phyloP scores from a whole-genome alignment of 2,888 invertebrate species.

The Gerris lacustris region DNA sequence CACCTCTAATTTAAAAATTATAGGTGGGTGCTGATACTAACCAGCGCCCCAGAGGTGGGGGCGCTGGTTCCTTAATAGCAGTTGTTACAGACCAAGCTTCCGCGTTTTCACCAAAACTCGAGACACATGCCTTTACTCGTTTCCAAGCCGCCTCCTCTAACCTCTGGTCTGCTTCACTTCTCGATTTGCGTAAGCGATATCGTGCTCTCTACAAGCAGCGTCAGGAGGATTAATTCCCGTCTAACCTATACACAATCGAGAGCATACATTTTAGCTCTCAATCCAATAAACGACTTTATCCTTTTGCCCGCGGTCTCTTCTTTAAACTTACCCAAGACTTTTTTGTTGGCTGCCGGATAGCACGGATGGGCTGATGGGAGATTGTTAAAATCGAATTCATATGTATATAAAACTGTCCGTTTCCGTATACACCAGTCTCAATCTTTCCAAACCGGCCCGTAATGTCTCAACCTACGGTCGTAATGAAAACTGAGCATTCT shows the following conservation, averaged over 20 bases:
- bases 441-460: conserved; percentile 18
- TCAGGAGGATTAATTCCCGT: conserved; percentile 33
- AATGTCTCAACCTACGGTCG: conserved; percentile 26
- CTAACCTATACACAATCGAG: conserved; percentile 31
- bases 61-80: too few species aligned
- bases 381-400: conserved; percentile 32
- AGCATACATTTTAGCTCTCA: conserved; percentile 24
- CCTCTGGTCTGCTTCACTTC: conserved; percentile 20
- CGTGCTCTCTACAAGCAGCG: too few species aligned
- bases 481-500: conserved; percentile 34
- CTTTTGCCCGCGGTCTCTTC: conserved; percentile 31
- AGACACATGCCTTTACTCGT: too few species aligned
- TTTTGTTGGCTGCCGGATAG: conserved; percentile 30
- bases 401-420: conserved; percentile 33
- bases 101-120: conserved; percentile 21
- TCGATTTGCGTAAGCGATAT: too few species aligned
- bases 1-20: too few species aligned
- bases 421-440: conserved; percentile 32
- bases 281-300: conserved; percentile 31
- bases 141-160: too few species aligned
- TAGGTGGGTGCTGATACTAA: too few species aligned
- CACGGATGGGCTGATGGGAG: conserved; percentile 27
- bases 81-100: conserved; percentile 20
- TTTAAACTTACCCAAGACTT: conserved; percentile 33
- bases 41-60: too few species aligned